Percentiles rank a stretch among this genome's conserved stretches.
Conservation (phyloP, 1,140 invertebrate species). For the Zeugodacus cucurbitae region DNA sequence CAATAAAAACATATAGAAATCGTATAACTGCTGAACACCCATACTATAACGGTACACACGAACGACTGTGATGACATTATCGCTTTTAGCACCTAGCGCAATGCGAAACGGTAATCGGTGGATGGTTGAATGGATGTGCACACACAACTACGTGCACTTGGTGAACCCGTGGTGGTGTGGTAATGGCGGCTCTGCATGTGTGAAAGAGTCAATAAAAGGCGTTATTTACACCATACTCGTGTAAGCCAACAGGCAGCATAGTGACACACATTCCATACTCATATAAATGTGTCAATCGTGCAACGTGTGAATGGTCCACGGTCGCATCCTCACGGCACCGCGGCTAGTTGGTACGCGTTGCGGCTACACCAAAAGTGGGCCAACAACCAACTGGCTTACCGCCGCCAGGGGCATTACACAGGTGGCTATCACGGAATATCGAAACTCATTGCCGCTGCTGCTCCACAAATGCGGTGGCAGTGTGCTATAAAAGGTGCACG, state of each 20-base stretch:
- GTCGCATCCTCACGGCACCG: not conserved
- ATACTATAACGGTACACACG: not conserved
- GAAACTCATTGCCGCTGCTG: no score
- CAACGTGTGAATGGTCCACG: not conserved
- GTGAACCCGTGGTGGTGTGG: not conserved
- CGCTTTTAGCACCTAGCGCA: slow-evolving; percentile 21
- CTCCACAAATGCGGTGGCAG: no score
- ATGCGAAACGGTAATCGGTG: not conserved
- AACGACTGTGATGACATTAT: not conserved
- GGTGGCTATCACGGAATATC: no score
- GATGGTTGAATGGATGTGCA: not conserved
- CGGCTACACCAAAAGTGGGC: not conserved
- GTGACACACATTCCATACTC: not conserved
- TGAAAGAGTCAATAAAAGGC: slow-evolving; percentile 35
- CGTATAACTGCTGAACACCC: not conserved
- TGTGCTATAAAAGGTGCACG: no score
- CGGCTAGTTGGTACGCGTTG: not conserved
- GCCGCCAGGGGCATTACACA: not conserved
- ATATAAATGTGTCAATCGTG: not conserved
- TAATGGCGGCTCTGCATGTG: not conserved
- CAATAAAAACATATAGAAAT: not conserved
- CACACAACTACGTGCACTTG: no score
- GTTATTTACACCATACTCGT: slow-evolving; percentile 33
- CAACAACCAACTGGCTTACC: not conserved
- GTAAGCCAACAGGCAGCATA: not conserved